These are phyloP conservation scores for Acomys russatus DNA, from an alignment of 2,797 vertebrate genomes.

Conservation along the genomic window DNA sequence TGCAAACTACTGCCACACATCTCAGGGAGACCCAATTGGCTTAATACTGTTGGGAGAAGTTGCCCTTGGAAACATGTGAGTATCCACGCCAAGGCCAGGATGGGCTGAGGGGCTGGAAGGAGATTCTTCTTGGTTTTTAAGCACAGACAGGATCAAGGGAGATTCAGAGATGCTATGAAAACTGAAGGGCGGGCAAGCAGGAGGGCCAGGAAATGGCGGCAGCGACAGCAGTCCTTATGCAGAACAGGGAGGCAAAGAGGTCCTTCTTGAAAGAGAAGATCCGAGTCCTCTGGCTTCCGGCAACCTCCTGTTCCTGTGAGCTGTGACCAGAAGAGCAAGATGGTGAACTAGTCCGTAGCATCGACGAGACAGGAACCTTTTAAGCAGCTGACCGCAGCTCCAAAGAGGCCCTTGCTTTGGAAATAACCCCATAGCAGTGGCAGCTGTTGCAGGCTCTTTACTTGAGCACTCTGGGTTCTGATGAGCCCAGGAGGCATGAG, in stretches of 20 bases:
- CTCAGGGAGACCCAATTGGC: slow-evolving; percentile 95
- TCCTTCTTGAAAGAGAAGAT: not conserved
- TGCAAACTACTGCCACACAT: slow-evolving; percentile 99
- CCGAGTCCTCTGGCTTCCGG: not conserved
- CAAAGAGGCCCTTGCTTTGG: not conserved
- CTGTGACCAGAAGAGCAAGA: not conserved
- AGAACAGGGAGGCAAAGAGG: not conserved
- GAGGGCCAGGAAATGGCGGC: too few species aligned
- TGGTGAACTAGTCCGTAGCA: not conserved
- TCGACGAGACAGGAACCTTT: not conserved
- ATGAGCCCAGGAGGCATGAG: not conserved
- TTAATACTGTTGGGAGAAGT: slow-evolving; percentile 97
- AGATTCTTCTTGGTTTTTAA: not conserved
- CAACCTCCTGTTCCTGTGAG: not conserved
- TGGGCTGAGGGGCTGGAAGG: too few species aligned
- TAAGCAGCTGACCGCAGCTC: not conserved
- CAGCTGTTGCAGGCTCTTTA: fast-evolving
- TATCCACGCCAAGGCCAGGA: slow-evolving; percentile 58
- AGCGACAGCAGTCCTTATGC: too few species aligned
- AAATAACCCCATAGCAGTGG: not conserved
- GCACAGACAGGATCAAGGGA: not conserved
- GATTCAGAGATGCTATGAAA: not conserved
- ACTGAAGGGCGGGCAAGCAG: not conserved
- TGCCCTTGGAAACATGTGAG: slow-evolving; percentile 98
- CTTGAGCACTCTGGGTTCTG: not conserved